phyloP scores from a whole-genome alignment of 2,113 vertebrate genomes.

The Clinocottus analis region DNA sequence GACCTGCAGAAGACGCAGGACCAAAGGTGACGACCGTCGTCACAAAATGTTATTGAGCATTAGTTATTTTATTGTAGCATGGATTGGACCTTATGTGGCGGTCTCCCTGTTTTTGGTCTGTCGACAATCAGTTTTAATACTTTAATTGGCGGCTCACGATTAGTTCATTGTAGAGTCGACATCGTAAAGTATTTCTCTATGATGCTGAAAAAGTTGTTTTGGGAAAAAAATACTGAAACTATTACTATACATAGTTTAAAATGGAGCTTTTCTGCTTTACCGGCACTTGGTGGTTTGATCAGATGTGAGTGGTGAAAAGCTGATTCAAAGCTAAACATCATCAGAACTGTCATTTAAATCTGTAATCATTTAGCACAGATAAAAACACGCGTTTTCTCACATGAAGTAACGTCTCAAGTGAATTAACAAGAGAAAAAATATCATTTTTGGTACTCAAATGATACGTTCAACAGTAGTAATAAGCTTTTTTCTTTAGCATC shows the following conservation, averaged over 20 bases:
- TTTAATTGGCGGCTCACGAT: too few species aligned
- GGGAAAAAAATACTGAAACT: too few species aligned
- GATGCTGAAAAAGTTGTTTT: neutral
- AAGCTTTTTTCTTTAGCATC: too few species aligned
- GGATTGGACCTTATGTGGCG: neutral
- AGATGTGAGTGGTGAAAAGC: too few species aligned
- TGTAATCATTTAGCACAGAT: neutral
- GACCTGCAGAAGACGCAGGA: constrained; percentile 93
- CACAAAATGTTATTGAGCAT: neutral
- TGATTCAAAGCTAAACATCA: too few species aligned
- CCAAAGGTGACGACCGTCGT: constrained; percentile 85
- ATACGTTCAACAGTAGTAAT: neutral
- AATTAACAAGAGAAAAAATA: neutral
- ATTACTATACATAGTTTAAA: too few species aligned
- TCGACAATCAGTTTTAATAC: neutral
- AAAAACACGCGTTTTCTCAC: too few species aligned
- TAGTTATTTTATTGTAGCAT: neutral
- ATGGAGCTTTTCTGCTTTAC: too few species aligned
- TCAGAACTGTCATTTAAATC: neutral
- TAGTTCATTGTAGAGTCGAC: neutral
- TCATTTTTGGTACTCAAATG: neutral
- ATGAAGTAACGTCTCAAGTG: too few species aligned
- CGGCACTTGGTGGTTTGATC: too few species aligned
- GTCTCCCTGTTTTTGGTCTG: neutral
- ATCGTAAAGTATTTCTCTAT: neutral